A percentile compares a stretch with the other conserved stretches of the same genome.
These are phyloP conservation scores for Scotopteryx bipunctaria DNA, from an alignment of 2,888 invertebrate species.

Conservation along the genomic window DNA sequence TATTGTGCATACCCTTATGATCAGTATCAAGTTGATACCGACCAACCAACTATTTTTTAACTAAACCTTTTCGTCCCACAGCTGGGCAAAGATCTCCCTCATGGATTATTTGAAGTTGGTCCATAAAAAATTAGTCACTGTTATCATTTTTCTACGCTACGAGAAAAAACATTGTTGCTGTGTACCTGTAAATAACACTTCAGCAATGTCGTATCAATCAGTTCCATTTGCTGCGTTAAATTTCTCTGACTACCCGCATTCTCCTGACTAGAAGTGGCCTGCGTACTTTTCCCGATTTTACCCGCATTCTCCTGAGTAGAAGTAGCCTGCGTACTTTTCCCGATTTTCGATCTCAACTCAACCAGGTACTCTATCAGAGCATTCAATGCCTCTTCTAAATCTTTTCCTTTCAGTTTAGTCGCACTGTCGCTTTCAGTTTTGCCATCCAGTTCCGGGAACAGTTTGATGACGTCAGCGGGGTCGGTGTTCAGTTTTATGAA, in stretches of 20 bases:
- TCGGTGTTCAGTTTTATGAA: conserved; percentile 95
- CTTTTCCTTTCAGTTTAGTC: conserved; percentile 88
- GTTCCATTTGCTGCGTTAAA: conserved; percentile 85
- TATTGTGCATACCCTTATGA: too few species aligned
- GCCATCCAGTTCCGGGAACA: conserved; percentile 95
- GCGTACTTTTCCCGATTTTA: conserved; percentile 68
- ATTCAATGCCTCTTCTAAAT: conserved; percentile 93
- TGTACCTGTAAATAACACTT: conserved; percentile 98
- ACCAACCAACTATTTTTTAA: too few species aligned
- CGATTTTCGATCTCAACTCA: conserved; percentile 85
- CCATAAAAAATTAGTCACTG: too few species aligned
- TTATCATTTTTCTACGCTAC: too few species aligned
- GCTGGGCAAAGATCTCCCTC: too few species aligned
- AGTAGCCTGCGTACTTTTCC: conserved; percentile 43
- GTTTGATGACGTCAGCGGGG: conserved; percentile 96
- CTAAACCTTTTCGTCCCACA: too few species aligned
- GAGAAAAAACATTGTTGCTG: too few species aligned
- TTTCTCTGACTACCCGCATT: conserved; percentile 55
- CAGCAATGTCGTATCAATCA: conserved; percentile 97
- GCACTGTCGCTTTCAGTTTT: conserved; percentile 50
- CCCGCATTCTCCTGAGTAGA: conserved; percentile 47
- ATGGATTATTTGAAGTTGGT: too few species aligned
- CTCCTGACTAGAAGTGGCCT: conserved; percentile 20
- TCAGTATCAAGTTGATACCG: too few species aligned
- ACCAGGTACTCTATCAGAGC: conserved; percentile 96